Conservation (phyloP, 2,888 invertebrate species). For the Eupelmus urozonus region DNA sequence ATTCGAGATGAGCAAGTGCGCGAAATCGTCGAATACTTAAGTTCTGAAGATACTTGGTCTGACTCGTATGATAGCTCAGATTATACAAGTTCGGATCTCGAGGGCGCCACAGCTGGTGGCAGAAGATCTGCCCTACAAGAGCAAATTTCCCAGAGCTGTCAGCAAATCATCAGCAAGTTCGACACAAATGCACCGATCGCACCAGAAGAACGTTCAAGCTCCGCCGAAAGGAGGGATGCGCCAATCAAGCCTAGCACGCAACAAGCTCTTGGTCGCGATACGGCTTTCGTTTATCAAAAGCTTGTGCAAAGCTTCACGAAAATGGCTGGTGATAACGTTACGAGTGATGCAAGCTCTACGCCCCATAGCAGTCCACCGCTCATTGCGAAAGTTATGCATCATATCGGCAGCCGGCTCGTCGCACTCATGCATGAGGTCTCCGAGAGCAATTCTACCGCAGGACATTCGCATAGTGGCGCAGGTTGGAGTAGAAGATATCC, state of each 20-base stretch:
- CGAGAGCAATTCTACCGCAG: conserved; percentile 80
- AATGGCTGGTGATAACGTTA: conserved; percentile 84
- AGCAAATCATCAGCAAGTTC: conserved; percentile 92
- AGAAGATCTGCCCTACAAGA: conserved; percentile 86
- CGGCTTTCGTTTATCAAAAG: conserved; percentile 92
- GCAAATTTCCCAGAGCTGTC: conserved; percentile 92
- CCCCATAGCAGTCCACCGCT: conserved; percentile 88
- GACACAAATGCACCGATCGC: conserved; percentile 76
- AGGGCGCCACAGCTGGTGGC: conserved; percentile 81
- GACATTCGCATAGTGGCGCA: conserved; percentile 77
- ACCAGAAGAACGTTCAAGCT: not conserved
- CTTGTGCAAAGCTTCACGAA: conserved; percentile 90
- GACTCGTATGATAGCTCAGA: conserved; percentile 96
- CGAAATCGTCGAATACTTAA: conserved; percentile 94
- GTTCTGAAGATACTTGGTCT: conserved; percentile 95
- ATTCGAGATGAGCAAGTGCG: conserved; percentile 93
- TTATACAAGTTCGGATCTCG: conserved; percentile 92
- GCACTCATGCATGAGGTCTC: conserved; percentile 95
- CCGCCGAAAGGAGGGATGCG: conserved; percentile 79
- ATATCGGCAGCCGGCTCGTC: conserved; percentile 91
- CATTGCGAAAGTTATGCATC: conserved; percentile 94
- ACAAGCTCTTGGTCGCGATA: conserved; percentile 81
- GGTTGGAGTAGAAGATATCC: conserved; percentile 82
- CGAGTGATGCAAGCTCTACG: conserved; percentile 80
- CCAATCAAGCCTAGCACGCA: conserved; percentile 11